A percentile compares a stretch with the other conserved stretches of the same genome.
Conservation (phyloP, 2,888 invertebrate genomes). For the Cinara cedri region DNA sequence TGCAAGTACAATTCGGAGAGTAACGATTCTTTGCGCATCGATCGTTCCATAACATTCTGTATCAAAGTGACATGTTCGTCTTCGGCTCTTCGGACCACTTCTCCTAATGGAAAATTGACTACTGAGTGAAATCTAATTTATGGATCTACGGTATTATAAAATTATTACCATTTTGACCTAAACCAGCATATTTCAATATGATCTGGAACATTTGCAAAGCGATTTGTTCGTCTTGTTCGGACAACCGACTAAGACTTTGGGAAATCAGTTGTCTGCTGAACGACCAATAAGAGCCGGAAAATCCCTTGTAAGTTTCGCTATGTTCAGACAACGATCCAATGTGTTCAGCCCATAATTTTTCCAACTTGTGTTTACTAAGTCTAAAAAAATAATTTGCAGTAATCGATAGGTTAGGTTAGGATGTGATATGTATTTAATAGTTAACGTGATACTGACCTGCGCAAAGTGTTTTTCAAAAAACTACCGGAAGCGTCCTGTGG, state of each 20-base stretch:
- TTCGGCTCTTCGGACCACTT: slow-evolving; percentile 66
- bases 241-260: slow-evolving; percentile 82
- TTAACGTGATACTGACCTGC: slow-evolving; percentile 69
- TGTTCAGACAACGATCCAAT: slow-evolving; percentile 67
- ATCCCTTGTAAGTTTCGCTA: slow-evolving; percentile 86
- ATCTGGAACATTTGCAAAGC: slow-evolving; percentile 87
- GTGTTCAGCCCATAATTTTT: slow-evolving; percentile 75
- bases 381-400: slow-evolving; percentile 54
- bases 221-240: slow-evolving; percentile 84
- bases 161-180: slow-evolving; percentile 72
- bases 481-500: slow-evolving; percentile 84
- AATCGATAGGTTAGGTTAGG: too few relatives aligned
- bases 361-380: slow-evolving; percentile 81
- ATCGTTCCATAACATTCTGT: slow-evolving; percentile 87
- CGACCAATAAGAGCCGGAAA: slow-evolving; percentile 86
- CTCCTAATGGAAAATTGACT: slow-evolving; percentile 41
- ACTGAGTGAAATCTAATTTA: slow-evolving; percentile 15
- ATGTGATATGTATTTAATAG: too few relatives aligned
- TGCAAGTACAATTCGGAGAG: slow-evolving; percentile 90
- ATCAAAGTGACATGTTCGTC: slow-evolving; percentile 88
- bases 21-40: slow-evolving; percentile 86
- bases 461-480: slow-evolving; percentile 84
- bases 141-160: not conserved
- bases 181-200: slow-evolving; percentile 86
- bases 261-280: slow-evolving; percentile 81